phyloP scores from a whole-genome alignment of 2,113 vertebrate species.

The Tachysurus vachellii region DNA sequence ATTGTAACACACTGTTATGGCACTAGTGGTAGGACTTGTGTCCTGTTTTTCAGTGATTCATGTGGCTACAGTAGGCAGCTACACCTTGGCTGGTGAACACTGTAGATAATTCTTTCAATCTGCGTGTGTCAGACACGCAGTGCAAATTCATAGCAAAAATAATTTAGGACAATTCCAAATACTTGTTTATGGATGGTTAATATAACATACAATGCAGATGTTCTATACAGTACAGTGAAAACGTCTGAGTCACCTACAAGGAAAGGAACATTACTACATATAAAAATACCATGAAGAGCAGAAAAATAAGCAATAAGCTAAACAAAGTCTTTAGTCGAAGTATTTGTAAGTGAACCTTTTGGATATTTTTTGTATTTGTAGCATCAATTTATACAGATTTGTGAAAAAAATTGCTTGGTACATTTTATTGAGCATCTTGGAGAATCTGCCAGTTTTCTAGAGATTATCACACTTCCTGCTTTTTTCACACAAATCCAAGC shows the following conservation, averaged over 20 bases:
- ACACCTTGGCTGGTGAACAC: background rate
- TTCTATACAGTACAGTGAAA: background rate
- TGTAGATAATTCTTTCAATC: background rate
- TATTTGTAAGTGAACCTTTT: background rate
- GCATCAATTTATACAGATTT: background rate
- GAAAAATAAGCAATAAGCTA: background rate
- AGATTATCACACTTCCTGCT: background rate
- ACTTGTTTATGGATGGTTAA: background rate
- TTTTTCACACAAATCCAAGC: too few species aligned
- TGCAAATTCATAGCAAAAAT: background rate
- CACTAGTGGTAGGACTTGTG: background rate
- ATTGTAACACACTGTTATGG: constrained; percentile 12
- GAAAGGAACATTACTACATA: background rate
- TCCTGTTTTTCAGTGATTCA: constrained; percentile 7
- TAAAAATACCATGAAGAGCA: background rate
- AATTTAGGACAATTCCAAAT: background rate
- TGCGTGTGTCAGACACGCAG: background rate
- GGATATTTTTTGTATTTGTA: background rate
- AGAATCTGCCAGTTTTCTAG: background rate
- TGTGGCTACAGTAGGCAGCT: constrained; percentile 14
- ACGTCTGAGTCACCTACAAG: background rate
- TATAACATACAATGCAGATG: background rate
- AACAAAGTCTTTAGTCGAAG: background rate
- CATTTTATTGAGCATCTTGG: background rate
- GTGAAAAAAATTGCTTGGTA: background rate